These are phyloP conservation scores for Sebastes cheni DNA, from an alignment of 2,797 vertebrate genomes.

Conservation along the genomic window DNA sequence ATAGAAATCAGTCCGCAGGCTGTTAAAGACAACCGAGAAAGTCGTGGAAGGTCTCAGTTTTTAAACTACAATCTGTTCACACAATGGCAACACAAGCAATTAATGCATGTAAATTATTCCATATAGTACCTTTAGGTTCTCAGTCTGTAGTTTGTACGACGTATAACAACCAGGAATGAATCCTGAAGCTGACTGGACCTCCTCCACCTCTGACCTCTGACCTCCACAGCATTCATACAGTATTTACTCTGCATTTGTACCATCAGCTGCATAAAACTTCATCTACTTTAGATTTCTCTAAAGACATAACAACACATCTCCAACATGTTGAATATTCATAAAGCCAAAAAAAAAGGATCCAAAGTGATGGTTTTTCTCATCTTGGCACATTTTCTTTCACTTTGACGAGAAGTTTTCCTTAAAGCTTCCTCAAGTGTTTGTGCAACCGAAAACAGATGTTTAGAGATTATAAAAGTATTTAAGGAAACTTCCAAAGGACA, in stretches of 20 bases:
- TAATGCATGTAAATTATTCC: too few relatives aligned
- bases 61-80: too few relatives aligned
- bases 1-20: too few relatives aligned
- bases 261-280: background rate
- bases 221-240: background rate
- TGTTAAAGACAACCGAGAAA: too few relatives aligned
- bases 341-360: background rate
- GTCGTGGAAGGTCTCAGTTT: too few relatives aligned
- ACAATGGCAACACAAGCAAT: too few relatives aligned
- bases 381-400: constrained; percentile 46
- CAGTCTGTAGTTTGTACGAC: background rate
- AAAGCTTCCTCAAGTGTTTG: background rate
- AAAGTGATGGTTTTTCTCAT: background rate
- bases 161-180: background rate
- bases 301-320: background rate
- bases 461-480: background rate
- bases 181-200: background rate
- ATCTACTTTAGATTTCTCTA: background rate
- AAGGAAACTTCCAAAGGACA: background rate
- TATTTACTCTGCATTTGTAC: background rate
- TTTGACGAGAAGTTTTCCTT: background rate
- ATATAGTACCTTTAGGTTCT: background rate
- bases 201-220: background rate
- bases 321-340: background rate
- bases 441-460: background rate